Evolutionary conservation across 1,140 invertebrate species (phyloP), one percentile per base, ranked within the genome.

Genomic region (Lineus longissimus): DNA sequence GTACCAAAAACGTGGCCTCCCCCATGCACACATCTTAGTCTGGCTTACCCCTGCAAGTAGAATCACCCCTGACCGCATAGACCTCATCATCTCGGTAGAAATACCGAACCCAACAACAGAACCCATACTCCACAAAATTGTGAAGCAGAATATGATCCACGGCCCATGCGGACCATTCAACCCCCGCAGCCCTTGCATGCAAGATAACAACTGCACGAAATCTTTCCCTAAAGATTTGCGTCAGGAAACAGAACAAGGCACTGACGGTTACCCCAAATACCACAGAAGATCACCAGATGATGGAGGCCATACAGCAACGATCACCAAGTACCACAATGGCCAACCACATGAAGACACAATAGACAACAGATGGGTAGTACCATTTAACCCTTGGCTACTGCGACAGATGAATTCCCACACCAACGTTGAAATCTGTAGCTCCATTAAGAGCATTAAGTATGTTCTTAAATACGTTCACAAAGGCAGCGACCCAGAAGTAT

Each of bases 11-110:
- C 70, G 82, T 63, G 82, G 84, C 11, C 67, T 85, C 27, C 82
- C 84, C 0, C 85, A 86, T 81, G 75, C 73, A 4, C 85, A 85
- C 68, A 81, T 86, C 62, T 67, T 86, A 19, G 47, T 85, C n/a
- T 84, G 75, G 76, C 73, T 80, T 22, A 30, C n/a, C 17, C 22
- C 40, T 43, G 19, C 11, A 43, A 11, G 11, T 13, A 43, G 19
- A 43, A 13, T 19, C 11, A 43, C 40, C 11, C 7, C 31, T 11
- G 67, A 72, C 27, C 11, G 19, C 19, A 43, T 43, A 13, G 40
- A 43, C 19, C 11, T 13, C 11, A 19, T 43, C 19, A 19, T 43
- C 11, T 43, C 11, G 40, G 40, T 19, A 11, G 19, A 11, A 13
- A 43, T 43, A 13, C 40, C 40, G 19, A 13, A 19, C 19, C 40